A percentile compares a stretch with the other conserved stretches of the same genome.
These are phyloP conservation scores for Dipus sagitta DNA, from an alignment of 2,797 vertebrate species.

Conservation along the genomic window DNA sequence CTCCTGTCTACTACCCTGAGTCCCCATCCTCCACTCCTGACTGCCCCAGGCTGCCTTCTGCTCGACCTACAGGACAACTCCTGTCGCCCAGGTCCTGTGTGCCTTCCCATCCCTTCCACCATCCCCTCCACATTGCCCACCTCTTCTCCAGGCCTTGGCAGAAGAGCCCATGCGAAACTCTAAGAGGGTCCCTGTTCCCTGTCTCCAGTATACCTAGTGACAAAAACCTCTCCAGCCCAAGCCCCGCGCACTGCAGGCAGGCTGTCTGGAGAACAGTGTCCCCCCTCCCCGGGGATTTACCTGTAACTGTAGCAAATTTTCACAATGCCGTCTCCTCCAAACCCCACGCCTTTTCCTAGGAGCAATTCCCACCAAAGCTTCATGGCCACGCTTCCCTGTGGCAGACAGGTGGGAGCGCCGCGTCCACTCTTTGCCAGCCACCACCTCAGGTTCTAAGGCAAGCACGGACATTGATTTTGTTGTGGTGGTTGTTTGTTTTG, in stretches of 20 bases:
- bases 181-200: neutral
- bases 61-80: rapidly evolving
- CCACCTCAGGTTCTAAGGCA: neutral
- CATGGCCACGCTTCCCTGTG: neutral
- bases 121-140: rapidly evolving
- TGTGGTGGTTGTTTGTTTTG: no score
- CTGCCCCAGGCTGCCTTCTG: neutral
- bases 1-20: neutral
- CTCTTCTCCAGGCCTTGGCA: neutral
- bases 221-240: neutral
- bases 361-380: neutral
- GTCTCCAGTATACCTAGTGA: neutral
- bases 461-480: neutral
- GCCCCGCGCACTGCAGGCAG: neutral
- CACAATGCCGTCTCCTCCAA: no score
- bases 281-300: no score
- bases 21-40: neutral
- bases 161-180: neutral
- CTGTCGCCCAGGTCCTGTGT: neutral
- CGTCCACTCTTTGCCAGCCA: neutral
- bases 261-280: rapidly evolving
- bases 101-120: no score
- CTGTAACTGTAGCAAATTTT: rapidly evolving
- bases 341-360: neutral
- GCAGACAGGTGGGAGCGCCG: rapidly evolving